Base-by-base conservation (phyloP, 2,888 invertebrate genomes). In the Bombylius major region DNA sequence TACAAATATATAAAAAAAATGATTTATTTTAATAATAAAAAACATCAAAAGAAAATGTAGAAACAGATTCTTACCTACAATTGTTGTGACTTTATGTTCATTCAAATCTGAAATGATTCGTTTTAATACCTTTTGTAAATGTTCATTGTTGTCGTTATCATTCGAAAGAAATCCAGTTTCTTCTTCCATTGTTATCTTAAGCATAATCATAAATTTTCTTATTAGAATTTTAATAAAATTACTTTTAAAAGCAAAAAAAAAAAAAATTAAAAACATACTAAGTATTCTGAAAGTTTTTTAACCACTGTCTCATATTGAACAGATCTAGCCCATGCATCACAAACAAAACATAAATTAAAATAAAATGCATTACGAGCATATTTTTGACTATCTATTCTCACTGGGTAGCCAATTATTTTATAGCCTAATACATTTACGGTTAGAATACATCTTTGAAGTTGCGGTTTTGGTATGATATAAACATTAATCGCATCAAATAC, bases 291-390 rank as follows among this genome's bases (percentile, higher is more conserved):
- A 53, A 97, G 81, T 71, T 97, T 97, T 67, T 89, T 92, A 0
- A 97, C 91, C 9, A 96, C 89, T 0, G 92, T 86, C 68, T 97
- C 96, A 72, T 95, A 96, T 66, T 92, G 93, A 4, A 90, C 87
- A 0, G 94, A 92, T 56, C 91, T 81, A 1, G 92, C 87, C 77
- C 86, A 84, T 53, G 89, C 86, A 68, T 93, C 90, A 68, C 93
- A 95, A 0, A 96, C 93, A 69, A 97, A 93, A 72, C 95, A 95
- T 39, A 94, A 75, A 75, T 97, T 97, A 76, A 97, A 97, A 60
- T 94, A 86, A 66, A 92, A 89, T n/a, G 91, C 90, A 75, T 97
- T 97, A 54, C 97, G 79, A 13, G 86, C 86, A 75, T 97, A 97
- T 66, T 90, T 87, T 52, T 87, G 82, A 72, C 88, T 85, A 65